phyloP scores from a whole-genome alignment of 2,797 vertebrate species.

The Centropyge bicolor region DNA sequence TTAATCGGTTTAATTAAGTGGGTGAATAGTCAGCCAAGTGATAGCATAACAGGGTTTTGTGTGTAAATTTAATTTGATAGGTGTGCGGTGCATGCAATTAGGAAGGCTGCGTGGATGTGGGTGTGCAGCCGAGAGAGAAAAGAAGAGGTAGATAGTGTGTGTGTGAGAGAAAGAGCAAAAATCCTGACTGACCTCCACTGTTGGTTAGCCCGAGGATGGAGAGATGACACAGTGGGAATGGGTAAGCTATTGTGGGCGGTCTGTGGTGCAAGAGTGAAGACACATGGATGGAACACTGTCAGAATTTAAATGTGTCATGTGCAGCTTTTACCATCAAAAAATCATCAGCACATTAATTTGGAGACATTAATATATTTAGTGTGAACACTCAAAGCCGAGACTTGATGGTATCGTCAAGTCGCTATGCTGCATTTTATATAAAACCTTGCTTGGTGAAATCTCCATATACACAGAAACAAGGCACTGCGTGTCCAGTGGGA shows the following conservation, averaged over 20 bases:
- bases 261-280: slow-evolving; percentile 52
- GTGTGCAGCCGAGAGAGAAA: slow-evolving; percentile 30
- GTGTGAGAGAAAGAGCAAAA: slow-evolving; percentile 38
- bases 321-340: slow-evolving; percentile 37
- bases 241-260: slow-evolving; percentile 57
- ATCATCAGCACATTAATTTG: slow-evolving; percentile 35
- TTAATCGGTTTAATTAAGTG: slow-evolving; percentile 77
- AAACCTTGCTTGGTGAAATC: slow-evolving; percentile 17
- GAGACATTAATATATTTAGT: slow-evolving; percentile 34
- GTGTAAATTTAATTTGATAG: slow-evolving; percentile 66
- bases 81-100: slow-evolving; percentile 53
- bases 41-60: slow-evolving; percentile 51
- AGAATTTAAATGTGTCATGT: slow-evolving; percentile 44
- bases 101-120: slow-evolving; percentile 24
- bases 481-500: slow-evolving; percentile 4
- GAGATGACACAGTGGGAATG: slow-evolving; percentile 68
- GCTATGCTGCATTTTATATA: slow-evolving; percentile 30
- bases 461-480: slow-evolving; percentile 12
- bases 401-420: slow-evolving; percentile 7
- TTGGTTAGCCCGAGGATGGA: slow-evolving; percentile 67
- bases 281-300: slow-evolving; percentile 37
- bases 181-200: slow-evolving; percentile 69
- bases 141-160: slow-evolving; percentile 7
- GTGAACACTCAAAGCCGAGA: slow-evolving; percentile 31
- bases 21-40: slow-evolving; percentile 62